Conservation (phyloP, 2,113 vertebrate genomes). For the Larimichthys crocea region DNA sequence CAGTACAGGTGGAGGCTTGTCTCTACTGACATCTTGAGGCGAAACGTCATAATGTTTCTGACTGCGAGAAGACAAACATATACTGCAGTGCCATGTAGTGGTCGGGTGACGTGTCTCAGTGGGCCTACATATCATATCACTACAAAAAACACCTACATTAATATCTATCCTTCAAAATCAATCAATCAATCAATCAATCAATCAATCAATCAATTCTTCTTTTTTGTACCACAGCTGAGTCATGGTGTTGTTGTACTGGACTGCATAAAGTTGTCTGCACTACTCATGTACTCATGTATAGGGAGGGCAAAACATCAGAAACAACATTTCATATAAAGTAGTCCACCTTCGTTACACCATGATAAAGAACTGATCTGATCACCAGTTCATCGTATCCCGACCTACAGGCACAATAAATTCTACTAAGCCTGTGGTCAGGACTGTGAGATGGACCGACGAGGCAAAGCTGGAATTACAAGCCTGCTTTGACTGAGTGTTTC, state of each 20-base stretch:
- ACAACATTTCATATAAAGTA: not conserved
- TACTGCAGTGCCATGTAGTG: not conserved
- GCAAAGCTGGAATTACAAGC: not conserved
- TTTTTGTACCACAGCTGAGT: not conserved
- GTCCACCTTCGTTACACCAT: too few relatives aligned
- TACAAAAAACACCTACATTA: not conserved
- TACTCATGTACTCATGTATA: not conserved
- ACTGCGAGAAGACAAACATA: not conserved
- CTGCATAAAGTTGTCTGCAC: not conserved
- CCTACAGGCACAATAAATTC: not conserved
- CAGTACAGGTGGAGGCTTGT: conserved; percentile 38
- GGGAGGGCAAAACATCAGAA: not conserved
- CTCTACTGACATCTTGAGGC: conserved; percentile 79
- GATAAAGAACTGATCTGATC: too few relatives aligned
- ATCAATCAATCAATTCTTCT: not conserved
- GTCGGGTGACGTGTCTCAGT: not conserved
- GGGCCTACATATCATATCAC: not conserved
- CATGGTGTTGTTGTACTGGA: not conserved
- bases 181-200: not conserved
- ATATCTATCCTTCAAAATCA: not conserved
- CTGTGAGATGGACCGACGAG: too few relatives aligned
- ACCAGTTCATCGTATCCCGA: too few relatives aligned
- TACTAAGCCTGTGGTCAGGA: not conserved
- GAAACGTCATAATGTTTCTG: conserved; percentile 19
- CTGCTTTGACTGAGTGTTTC: not conserved